These are phyloP conservation scores for Hydrozoanthus gracilis DNA, from an alignment of 92 coral and sea anemone genomes.

Conservation along the genomic window DNA sequence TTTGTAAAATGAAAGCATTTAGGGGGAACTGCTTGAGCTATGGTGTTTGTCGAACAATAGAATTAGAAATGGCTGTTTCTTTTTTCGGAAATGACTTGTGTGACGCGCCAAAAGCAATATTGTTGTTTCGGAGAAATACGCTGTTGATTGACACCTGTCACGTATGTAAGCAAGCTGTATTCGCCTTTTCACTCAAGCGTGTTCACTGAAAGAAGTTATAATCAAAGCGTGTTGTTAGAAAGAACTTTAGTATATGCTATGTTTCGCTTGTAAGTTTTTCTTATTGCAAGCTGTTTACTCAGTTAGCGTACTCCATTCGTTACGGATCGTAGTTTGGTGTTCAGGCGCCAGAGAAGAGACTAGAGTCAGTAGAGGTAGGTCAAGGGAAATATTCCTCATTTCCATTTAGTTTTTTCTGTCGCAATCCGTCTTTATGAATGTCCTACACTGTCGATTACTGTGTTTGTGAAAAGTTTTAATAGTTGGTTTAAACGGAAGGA, in stretches of 20 bases:
- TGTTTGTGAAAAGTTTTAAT: not conserved
- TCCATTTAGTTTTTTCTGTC: not conserved
- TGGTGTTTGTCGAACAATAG: not conserved
- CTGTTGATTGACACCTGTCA: conserved; percentile 45
- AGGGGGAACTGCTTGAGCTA: too few relatives aligned
- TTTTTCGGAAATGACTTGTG: conserved; percentile 36
- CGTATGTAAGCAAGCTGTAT: conserved; percentile 7
- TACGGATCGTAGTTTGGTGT: not conserved
- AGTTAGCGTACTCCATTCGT: not conserved
- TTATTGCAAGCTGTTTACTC: not conserved
- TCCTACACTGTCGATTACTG: not conserved
- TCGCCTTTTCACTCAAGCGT: conserved; percentile 27
- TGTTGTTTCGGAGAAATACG: not conserved
- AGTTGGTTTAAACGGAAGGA: not conserved
- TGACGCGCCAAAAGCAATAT: not conserved
- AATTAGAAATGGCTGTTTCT: not conserved
- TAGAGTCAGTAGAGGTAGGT: conserved; percentile 6
- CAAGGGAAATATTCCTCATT: not conserved
- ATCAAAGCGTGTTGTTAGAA: not conserved
- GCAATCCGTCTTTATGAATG: not conserved
- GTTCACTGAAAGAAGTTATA: not conserved
- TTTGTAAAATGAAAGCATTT: not conserved
- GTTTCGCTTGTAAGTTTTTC: not conserved
- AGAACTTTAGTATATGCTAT: not conserved
- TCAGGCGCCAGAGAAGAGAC: not conserved